Evolutionary conservation across 2,888 invertebrate genomes (phyloP).

Genomic region (Aplocera efformata): DNA sequence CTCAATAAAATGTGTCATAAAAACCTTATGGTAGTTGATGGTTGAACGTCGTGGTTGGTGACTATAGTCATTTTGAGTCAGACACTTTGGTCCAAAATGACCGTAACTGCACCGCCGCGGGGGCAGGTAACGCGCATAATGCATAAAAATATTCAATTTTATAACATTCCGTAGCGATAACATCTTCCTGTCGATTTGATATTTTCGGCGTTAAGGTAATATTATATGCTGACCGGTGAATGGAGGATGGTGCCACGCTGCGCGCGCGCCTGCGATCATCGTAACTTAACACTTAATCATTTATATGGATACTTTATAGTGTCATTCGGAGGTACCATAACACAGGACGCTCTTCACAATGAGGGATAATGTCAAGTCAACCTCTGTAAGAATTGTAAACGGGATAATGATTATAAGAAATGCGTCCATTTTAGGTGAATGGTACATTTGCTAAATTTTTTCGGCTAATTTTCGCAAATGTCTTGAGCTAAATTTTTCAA

Average conservation of each 20-base stretch:
- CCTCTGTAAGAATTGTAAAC: slow-evolving; percentile 3
- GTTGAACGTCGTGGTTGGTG: slow-evolving; percentile 27
- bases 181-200: slow-evolving; percentile 78
- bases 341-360: slow-evolving; percentile 31
- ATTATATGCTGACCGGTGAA: slow-evolving; percentile 64
- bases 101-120: slow-evolving; percentile 65
- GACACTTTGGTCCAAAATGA: slow-evolving; percentile 1
- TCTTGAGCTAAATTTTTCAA: no score
- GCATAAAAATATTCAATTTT: slow-evolving; percentile 78
- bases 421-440: no score
- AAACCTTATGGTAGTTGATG: slow-evolving; percentile 43
- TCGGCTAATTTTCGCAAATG: no score
- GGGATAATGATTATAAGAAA: no score
- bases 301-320: slow-evolving; percentile 70
- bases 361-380: slow-evolving; percentile 28
- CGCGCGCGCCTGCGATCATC: slow-evolving; percentile 62
- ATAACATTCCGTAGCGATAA: slow-evolving; percentile 75
- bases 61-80: slow-evolving; percentile 22
- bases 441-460: no score
- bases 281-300: slow-evolving; percentile 80
- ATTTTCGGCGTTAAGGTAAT: slow-evolving; percentile 78
- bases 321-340: slow-evolving; percentile 37
- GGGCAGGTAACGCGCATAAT: slow-evolving; percentile 55
- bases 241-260: slow-evolving; percentile 68
- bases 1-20: slow-evolving; percentile 67